Conservation (phyloP, 1,140 invertebrate species). For the Maconellicoccus hirsutus region DNA sequence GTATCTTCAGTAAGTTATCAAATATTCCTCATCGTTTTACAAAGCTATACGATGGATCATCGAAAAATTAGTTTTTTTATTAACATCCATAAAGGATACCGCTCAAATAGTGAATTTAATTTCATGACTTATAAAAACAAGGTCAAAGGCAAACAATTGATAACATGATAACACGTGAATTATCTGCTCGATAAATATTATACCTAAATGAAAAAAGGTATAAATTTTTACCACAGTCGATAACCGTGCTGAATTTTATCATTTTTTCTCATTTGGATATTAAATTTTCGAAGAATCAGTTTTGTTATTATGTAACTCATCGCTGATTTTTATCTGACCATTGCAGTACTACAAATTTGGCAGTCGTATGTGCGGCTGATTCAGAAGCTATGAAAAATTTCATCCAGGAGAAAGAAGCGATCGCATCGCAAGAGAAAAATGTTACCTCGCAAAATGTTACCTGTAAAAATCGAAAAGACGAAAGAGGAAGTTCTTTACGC, state of each 20-base stretch:
- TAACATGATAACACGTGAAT: not conserved
- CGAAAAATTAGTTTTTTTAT: too few relatives aligned
- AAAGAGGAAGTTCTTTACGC: not conserved
- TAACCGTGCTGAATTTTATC: too few relatives aligned
- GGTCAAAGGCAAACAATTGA: not conserved
- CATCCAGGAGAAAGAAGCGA: not conserved
- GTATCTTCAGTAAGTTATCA: too few relatives aligned
- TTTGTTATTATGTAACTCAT: not conserved
- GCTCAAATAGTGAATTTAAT: too few relatives aligned
- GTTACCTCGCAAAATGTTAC: not conserved
- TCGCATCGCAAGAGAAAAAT: not conserved
- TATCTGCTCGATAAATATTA: constrained; percentile 9
- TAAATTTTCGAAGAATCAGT: not conserved
- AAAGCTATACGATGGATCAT: too few relatives aligned
- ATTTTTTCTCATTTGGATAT: not conserved
- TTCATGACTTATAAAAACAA: too few relatives aligned
- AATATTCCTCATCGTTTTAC: too few relatives aligned
- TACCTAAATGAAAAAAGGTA: not conserved
- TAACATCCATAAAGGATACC: too few relatives aligned
- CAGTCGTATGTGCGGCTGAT: not conserved
- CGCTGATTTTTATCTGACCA: not conserved
- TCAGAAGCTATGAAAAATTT: not conserved
- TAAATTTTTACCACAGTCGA: not conserved
- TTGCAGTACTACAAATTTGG: not conserved
- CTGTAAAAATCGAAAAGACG: not conserved